A percentile compares a stretch with the other conserved stretches of the same genome.
Evolutionary conservation across 1,140 invertebrate genomes (phyloP).

Genomic region (Drosophila tropicalis): DNA sequence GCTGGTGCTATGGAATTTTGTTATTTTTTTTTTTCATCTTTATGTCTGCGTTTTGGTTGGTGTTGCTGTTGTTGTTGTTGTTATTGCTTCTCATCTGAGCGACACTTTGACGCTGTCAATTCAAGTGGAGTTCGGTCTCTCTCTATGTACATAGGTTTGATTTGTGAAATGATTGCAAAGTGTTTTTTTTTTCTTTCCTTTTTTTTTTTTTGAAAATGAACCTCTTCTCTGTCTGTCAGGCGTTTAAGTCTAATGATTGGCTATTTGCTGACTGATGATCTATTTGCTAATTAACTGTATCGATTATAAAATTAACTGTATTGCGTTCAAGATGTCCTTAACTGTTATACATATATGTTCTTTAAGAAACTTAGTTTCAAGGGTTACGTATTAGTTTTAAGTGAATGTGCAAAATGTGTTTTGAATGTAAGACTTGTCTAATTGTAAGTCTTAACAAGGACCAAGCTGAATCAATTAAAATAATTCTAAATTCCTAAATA

Average conservation of each 20-base stretch:
- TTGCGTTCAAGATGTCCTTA: neutral
- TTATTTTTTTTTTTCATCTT: slow-evolving; percentile 25
- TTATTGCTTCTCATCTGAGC: neutral
- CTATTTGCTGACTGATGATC: neutral
- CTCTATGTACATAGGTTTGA: slow-evolving; percentile 9
- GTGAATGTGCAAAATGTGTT: no score
- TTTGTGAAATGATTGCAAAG: slow-evolving; percentile 8
- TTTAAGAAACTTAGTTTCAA: no score
- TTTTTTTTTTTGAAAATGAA: no score
- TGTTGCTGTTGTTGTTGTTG: no score
- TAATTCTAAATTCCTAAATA: no score
- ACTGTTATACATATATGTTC: neutral
- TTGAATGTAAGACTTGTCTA: no score
- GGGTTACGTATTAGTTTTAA: no score
- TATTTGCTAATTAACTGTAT: slow-evolving; percentile 1
- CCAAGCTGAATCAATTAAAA: no score
- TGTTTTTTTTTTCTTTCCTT: no score
- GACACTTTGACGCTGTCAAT: slow-evolving; percentile 26
- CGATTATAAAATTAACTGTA: neutral
- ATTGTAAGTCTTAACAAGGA: no score
- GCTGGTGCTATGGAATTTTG: slow-evolving; percentile 13
- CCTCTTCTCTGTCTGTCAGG: neutral
- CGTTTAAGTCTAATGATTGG: slow-evolving; percentile 1
- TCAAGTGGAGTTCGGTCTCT: slow-evolving; percentile 17
- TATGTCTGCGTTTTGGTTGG: no score